Conservation (phyloP, 2,797 vertebrate genomes). For the Neopelma chrysocephalum region DNA sequence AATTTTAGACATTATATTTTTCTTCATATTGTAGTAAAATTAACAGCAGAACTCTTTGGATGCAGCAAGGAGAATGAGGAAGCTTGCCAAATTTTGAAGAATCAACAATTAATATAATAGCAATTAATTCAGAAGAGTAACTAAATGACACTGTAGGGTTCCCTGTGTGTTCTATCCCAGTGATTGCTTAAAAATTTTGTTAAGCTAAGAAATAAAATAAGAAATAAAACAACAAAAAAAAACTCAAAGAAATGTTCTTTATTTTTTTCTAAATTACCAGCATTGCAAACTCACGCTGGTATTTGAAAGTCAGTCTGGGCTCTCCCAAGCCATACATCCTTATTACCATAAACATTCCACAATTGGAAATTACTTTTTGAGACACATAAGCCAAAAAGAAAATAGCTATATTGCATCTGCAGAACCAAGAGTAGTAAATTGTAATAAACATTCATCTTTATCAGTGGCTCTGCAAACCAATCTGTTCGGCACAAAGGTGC, state of each 20-base stretch:
- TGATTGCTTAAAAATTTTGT: not conserved
- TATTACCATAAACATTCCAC: slow-evolving; percentile 42
- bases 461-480: slow-evolving; percentile 48
- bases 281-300: not conserved
- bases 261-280: not conserved
- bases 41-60: not conserved
- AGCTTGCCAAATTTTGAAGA: not conserved
- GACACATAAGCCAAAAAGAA: slow-evolving; percentile 6
- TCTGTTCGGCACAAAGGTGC: slow-evolving; percentile 5
- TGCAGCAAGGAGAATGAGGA: not conserved
- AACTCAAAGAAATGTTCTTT: not conserved
- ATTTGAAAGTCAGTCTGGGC: not conserved
- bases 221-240: not conserved
- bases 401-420: slow-evolving; percentile 49
- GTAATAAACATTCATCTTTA: slow-evolving; percentile 44
- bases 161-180: not conserved
- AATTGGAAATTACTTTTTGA: slow-evolving; percentile 23
- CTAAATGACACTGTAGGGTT: not conserved
- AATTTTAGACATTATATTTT: not conserved
- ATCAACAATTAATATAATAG: not conserved
- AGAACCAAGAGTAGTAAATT: slow-evolving; percentile 39
- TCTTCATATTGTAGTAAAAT: not conserved
- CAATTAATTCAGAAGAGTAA: slow-evolving; percentile 19
- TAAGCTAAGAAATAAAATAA: not conserved
- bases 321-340: not conserved